These are phyloP conservation scores for Poeciliopsis prolifica DNA, from an alignment of 2,113 vertebrate species.

Conservation along the genomic window DNA sequence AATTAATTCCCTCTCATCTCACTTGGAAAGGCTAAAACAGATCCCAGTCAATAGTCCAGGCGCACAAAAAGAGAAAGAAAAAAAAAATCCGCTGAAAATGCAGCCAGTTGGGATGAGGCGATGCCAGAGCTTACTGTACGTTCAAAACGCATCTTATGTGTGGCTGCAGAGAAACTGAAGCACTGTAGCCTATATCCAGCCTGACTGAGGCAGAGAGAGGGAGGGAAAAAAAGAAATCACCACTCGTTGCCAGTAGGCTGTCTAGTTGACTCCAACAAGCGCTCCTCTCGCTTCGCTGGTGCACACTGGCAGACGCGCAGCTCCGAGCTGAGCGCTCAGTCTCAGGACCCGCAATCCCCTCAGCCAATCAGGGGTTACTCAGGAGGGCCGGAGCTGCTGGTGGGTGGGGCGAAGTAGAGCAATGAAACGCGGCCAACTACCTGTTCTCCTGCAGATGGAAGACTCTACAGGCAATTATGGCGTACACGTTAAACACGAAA, in stretches of 20 bases:
- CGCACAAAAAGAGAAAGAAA: slow-evolving; percentile 28
- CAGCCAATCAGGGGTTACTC: slow-evolving; percentile 80
- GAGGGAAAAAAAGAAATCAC: slow-evolving; percentile 38
- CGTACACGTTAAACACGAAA: slow-evolving; percentile 36
- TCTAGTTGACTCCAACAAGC: slow-evolving; percentile 70
- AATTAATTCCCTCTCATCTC: slow-evolving; percentile 63
- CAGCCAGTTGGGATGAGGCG: slow-evolving; percentile 49
- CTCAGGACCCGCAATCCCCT: slow-evolving; percentile 81
- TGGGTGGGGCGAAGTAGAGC: slow-evolving; percentile 77
- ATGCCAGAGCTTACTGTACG: slow-evolving; percentile 31
- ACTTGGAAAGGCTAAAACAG: slow-evolving; percentile 48
- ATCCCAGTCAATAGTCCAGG: slow-evolving; percentile 63
- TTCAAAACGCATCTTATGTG: slow-evolving; percentile 44
- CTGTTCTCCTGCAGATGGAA: slow-evolving; percentile 68
- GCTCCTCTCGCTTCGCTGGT: slow-evolving; percentile 75
- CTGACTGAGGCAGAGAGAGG: slow-evolving; percentile 43
- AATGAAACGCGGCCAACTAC: slow-evolving; percentile 75
- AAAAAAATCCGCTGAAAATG: slow-evolving; percentile 46
- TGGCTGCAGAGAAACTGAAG: slow-evolving; percentile 58
- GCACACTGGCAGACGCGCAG: slow-evolving; percentile 77
- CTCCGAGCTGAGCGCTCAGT: slow-evolving; percentile 77
- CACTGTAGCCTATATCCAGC: slow-evolving; percentile 67
- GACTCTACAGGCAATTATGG: slow-evolving; percentile 49
- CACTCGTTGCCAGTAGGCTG: slow-evolving; percentile 66
- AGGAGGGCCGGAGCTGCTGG: slow-evolving; percentile 75